Evolutionary conservation across 2,888 invertebrate genomes (phyloP).

Genomic region (Folsomia candida): DNA sequence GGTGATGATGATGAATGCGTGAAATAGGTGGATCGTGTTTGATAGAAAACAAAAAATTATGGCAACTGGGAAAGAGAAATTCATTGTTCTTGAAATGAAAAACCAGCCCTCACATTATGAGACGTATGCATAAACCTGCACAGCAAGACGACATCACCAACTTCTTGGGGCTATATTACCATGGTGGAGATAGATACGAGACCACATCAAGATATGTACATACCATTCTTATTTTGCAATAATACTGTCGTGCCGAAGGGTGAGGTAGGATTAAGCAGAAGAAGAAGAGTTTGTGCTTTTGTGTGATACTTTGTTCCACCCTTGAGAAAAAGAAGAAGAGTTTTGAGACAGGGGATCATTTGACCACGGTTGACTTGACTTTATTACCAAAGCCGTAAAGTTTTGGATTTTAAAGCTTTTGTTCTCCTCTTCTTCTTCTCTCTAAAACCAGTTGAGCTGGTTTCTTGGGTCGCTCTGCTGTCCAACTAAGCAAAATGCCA

Average conservation of each 20-base stretch:
- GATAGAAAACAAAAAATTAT: not conserved
- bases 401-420: not conserved
- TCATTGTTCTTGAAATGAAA: conserved; percentile 8
- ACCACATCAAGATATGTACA: not conserved
- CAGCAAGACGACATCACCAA: not conserved
- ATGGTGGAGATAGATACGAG: not conserved
- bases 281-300: not conserved
- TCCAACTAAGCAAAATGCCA: not conserved
- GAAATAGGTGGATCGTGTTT: not conserved
- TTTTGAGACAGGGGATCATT: not conserved
- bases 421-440: not conserved
- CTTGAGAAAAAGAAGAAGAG: not conserved
- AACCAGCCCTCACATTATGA: not conserved
- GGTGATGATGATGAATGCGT: no score
- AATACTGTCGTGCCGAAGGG: not conserved
- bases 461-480: not conserved
- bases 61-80: conserved; percentile 5
- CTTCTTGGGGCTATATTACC: not conserved
- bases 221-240: not conserved
- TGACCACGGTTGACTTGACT: not conserved
- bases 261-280: not conserved
- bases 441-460: not conserved
- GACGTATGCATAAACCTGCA: not conserved
- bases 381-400: not conserved
- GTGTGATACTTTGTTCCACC: not conserved